These are phyloP conservation scores for Ellobius talpinus DNA, from an alignment of 2,113 vertebrate species.

Conservation along the genomic window DNA sequence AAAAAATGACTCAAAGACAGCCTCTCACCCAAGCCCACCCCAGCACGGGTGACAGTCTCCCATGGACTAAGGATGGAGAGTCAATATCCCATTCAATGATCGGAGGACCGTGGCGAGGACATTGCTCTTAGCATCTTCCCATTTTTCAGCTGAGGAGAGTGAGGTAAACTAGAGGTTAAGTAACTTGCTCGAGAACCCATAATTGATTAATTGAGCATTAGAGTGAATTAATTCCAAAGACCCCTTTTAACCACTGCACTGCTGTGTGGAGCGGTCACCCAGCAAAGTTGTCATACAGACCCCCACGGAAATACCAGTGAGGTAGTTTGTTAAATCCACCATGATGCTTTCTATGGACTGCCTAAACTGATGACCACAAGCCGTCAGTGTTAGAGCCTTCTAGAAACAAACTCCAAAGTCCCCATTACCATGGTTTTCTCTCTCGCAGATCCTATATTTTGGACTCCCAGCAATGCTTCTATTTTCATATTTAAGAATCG, in stretches of 20 bases:
- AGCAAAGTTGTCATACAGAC: neutral
- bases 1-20: neutral
- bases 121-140: neutral
- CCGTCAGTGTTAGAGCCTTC: neutral
- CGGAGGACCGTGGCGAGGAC: neutral
- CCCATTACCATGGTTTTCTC: neutral
- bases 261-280: neutral
- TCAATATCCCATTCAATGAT: neutral
- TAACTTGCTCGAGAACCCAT: neutral
- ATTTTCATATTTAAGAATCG: conserved; percentile 8
- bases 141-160: conserved; percentile 14
- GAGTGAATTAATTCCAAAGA: neutral
- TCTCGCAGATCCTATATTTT: neutral
- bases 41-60: neutral
- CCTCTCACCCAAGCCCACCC: neutral
- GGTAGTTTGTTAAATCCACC: neutral
- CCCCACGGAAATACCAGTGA: neutral
- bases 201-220: neutral
- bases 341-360: neutral
- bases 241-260: neutral
- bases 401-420: neutral
- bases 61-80: neutral
- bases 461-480: neutral
- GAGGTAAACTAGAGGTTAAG: neutral
- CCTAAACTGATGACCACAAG: neutral